A percentile compares a stretch with the other conserved stretches of the same genome.
Evolutionary conservation across 2,888 invertebrate genomes (phyloP).

Genomic region (Urechis unicinctus): DNA sequence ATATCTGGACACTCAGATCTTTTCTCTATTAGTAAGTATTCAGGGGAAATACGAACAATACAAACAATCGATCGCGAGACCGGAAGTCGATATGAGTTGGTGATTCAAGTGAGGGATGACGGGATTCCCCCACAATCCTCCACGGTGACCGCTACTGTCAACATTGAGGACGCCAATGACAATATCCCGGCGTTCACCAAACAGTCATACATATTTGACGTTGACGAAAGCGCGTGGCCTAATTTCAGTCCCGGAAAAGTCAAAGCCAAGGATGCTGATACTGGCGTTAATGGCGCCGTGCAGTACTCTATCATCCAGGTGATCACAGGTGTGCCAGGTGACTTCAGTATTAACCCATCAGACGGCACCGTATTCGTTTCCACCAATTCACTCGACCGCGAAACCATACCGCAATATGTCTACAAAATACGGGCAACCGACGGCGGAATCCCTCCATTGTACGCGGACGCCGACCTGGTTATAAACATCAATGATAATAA

Average conservation of each 20-base stretch:
- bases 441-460: constrained; percentile 21
- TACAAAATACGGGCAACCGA: constrained; percentile 24
- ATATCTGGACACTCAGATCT: constrained; percentile 27
- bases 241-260: too few relatives aligned
- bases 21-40: constrained; percentile 26
- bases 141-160: constrained; percentile 24
- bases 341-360: constrained; percentile 2
- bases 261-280: constrained; percentile 29
- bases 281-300: constrained; percentile 26
- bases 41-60: constrained; percentile 23
- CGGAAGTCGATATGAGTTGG: constrained; percentile 24
- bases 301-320: constrained; percentile 16
- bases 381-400: constrained; percentile 3
- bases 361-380: constrained; percentile 1
- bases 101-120: constrained; percentile 12
- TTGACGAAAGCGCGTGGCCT: too few relatives aligned
- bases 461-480: constrained; percentile 28
- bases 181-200: constrained; percentile 32
- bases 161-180: constrained; percentile 33
- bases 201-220: too few relatives aligned
- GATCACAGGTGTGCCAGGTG: not conserved
- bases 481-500: constrained; percentile 31
- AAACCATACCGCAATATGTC: not conserved
- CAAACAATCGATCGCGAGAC: constrained; percentile 31
- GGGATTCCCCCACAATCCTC: constrained; percentile 4